Percentiles rank a stretch among this genome's conserved stretches.
phyloP scores from a whole-genome alignment of 2,888 invertebrate species.

The Ceramica pisi region DNA sequence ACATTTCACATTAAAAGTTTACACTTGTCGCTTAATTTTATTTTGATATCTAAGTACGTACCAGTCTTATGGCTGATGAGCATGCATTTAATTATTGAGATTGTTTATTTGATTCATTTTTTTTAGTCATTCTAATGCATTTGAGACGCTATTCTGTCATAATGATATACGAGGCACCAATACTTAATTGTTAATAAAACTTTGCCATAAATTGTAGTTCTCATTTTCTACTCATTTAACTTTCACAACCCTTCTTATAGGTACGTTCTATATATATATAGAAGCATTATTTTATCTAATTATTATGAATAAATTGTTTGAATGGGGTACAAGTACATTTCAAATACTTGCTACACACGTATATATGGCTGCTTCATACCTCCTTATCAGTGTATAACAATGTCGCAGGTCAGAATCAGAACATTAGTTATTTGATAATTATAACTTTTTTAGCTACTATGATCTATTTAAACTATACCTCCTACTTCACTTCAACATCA shows the following conservation, averaged over 20 bases:
- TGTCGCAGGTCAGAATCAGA: slow-evolving; percentile 57
- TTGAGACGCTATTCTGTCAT: slow-evolving; percentile 62
- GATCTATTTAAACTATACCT: slow-evolving; percentile 41
- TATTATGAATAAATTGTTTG: slow-evolving; percentile 42
- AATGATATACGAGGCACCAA: slow-evolving; percentile 75
- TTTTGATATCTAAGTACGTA: slow-evolving; percentile 36
- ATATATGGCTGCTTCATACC: slow-evolving; percentile 10
- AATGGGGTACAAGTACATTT: slow-evolving; percentile 36
- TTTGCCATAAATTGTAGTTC: slow-evolving; percentile 52
- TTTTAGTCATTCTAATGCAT: slow-evolving; percentile 54
- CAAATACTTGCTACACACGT: slow-evolving; percentile 49
- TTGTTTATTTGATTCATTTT: slow-evolving; percentile 54
- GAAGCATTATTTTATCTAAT: background rate
- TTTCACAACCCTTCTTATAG: background rate
- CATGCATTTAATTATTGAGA: slow-evolving; percentile 62
- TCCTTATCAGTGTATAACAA: slow-evolving; percentile 46
- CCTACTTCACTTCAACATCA: slow-evolving; percentile 10
- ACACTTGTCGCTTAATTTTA: slow-evolving; percentile 41
- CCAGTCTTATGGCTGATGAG: slow-evolving; percentile 28
- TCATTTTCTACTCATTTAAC: slow-evolving; percentile 17
- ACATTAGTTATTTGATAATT: slow-evolving; percentile 53
- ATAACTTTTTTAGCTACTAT: slow-evolving; percentile 35
- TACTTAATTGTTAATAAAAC: slow-evolving; percentile 85
- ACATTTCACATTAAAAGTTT: slow-evolving; percentile 39
- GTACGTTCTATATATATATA: slow-evolving; percentile 13